Evolutionary conservation across 2,113 vertebrate genomes (phyloP), one percentile per base, ranked within the genome.

Genomic region (Neotragus moschatus): DNA sequence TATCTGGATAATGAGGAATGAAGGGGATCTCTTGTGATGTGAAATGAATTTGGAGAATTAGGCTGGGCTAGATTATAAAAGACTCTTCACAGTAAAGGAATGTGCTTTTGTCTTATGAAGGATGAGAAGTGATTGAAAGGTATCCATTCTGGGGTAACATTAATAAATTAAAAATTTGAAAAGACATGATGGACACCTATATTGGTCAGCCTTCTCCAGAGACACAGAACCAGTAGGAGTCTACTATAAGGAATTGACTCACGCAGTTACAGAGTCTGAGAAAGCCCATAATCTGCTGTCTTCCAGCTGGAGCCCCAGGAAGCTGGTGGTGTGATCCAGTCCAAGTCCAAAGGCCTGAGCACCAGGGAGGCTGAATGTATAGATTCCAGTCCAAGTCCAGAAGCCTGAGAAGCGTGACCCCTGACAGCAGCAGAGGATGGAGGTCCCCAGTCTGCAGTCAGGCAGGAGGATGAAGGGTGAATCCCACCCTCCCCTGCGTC

Each of bases 241-340:
- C 49, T 84, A 30, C 30, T 33, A 10, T n/a, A 49, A 84, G 33
- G 51, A 25, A 56, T 36, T 30, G 6, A 58, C 33, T 82, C 51
- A 16, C 5, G 13, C 16, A 4, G 0, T 51, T 26, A 13, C 7
- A 79, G 86, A 33, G 53, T 79, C 61, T 51, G 86, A 90, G 77
- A 66, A 23, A 17, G n/a, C 30, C 58, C 49, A 14, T 0, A 0
- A 23, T 15, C 36, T n/a, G 75, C 49, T 9, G 0, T 55, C 60
- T 70, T 8, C 17, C 16, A 0, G 6, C 9, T 56, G 60, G 39
- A 82, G 33, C 39, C 33, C 23, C 25, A 23, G 75, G 55, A 45
- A 55, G 33, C 77, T 23, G 30, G 58, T 21, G 13, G 49, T 47
- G 10, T 36, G 26, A 28, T 30, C 63, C 45, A 28, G 49, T 49